phyloP scores from a whole-genome alignment of 2,888 invertebrate species.

The Gari tellinella region DNA sequence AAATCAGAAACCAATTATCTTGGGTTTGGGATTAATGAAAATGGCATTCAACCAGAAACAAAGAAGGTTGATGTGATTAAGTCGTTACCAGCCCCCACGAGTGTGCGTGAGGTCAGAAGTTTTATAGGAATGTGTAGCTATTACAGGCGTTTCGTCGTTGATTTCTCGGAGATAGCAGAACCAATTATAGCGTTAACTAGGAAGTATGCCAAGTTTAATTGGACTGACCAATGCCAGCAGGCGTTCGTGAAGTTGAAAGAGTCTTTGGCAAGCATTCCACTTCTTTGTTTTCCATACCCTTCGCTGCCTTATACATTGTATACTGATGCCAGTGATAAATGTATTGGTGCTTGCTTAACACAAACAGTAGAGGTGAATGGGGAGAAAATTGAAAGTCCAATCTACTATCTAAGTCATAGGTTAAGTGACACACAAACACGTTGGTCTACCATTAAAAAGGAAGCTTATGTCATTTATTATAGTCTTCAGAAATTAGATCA shows the following conservation, averaged over 20 bases:
- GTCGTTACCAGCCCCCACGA: slow-evolving; percentile 12
- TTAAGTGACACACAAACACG: too few species aligned
- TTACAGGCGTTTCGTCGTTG: slow-evolving; percentile 19
- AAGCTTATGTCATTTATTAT: too few species aligned
- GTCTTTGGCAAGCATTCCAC: slow-evolving; percentile 16
- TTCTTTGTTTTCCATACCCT: not conserved
- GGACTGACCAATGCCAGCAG: slow-evolving; percentile 19
- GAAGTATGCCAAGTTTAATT: slow-evolving; percentile 30
- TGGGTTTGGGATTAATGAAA: slow-evolving; percentile 14
- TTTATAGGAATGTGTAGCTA: slow-evolving; percentile 40
- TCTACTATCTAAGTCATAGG: too few species aligned
- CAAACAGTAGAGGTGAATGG: too few species aligned
- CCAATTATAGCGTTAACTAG: slow-evolving; percentile 36
- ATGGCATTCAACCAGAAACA: slow-evolving; percentile 14
- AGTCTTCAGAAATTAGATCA: too few species aligned
- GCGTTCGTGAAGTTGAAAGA: slow-evolving; percentile 32
- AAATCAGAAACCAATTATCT: slow-evolving; percentile 33
- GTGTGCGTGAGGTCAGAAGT: slow-evolving; percentile 19
- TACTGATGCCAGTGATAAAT: too few species aligned
- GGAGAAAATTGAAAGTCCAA: too few species aligned
- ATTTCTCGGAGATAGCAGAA: slow-evolving; percentile 29
- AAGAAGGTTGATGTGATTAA: slow-evolving; percentile 29
- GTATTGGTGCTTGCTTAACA: too few species aligned
- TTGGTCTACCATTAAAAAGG: too few species aligned
- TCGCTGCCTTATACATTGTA: not conserved